phyloP scores from a whole-genome alignment of 2,797 vertebrate species.

The Loriculus beryllinus region DNA sequence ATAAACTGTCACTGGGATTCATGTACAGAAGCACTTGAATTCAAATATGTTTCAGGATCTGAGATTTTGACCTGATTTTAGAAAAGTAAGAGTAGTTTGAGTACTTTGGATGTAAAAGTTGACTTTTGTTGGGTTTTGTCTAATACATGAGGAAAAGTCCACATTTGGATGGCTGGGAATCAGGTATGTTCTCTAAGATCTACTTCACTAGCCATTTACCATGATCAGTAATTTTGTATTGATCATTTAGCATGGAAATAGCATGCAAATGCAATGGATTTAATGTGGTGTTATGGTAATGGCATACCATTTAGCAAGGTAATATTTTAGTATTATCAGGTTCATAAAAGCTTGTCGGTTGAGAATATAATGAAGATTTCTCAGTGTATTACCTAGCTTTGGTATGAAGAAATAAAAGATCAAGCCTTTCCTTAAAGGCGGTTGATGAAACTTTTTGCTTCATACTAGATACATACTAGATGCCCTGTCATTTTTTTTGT shows the following conservation, averaged over 20 bases:
- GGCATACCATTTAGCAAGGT: not conserved
- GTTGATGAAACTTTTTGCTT: not conserved
- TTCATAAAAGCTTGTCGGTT: not conserved
- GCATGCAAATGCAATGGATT: not conserved
- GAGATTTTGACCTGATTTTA: not conserved
- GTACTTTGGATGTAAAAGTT: not conserved
- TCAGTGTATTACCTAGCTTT: not conserved
- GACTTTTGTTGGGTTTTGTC: accelerated
- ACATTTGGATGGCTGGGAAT: not conserved
- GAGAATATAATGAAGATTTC: not conserved
- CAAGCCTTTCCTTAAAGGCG: not conserved
- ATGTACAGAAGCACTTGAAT: not conserved
- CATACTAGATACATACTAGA: not conserved
- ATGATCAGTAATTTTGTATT: not conserved
- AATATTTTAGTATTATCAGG: not conserved
- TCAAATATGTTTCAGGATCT: not conserved
- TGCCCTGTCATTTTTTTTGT: not conserved
- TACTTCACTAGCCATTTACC: not conserved
- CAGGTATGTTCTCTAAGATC: not conserved
- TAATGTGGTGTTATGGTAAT: not conserved
- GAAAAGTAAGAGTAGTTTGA: not conserved
- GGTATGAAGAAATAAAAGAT: not conserved
- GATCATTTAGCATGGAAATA: not conserved
- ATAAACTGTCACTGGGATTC: not conserved
- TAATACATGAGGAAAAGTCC: not conserved